Evolutionary conservation across 1,140 invertebrate species (phyloP).

Genomic region (Anoplophora glabripennis): DNA sequence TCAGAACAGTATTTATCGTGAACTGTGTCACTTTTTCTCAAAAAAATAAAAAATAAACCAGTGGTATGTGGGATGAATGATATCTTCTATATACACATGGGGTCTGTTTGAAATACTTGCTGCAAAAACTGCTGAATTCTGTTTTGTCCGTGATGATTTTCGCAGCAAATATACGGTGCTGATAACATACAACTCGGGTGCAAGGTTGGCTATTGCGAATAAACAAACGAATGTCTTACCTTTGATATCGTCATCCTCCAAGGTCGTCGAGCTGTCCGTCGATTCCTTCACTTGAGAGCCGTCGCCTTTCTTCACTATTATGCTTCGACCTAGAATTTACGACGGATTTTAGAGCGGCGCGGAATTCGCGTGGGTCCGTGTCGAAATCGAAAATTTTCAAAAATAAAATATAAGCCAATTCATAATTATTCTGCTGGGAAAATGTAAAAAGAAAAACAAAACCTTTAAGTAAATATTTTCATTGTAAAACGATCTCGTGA

Average conservation of each 20-base stretch:
- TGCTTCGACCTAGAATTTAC: slow-evolving; percentile 68
- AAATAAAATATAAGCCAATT: slow-evolving; percentile 21
- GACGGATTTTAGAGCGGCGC: too few relatives aligned
- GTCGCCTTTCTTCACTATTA: slow-evolving; percentile 89
- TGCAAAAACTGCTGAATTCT: slow-evolving; percentile 2
- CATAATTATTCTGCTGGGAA: slow-evolving; percentile 1
- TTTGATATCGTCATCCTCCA: slow-evolving; percentile 88
- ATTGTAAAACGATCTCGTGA: background rate
- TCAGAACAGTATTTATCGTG: background rate
- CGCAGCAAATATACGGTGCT: slow-evolving; percentile 16
- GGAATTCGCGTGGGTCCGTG: background rate
- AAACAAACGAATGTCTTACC: slow-evolving; percentile 56
- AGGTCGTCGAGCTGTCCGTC: slow-evolving; percentile 88
- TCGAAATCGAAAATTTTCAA: slow-evolving; percentile 15
- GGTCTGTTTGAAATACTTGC: slow-evolving; percentile 2
- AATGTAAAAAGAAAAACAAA: slow-evolving; percentile 14
- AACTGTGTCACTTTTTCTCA: slow-evolving; percentile 13
- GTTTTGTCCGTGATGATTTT: background rate
- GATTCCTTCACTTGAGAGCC: slow-evolving; percentile 94
- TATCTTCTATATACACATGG: slow-evolving; percentile 28
- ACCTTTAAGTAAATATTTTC: background rate
- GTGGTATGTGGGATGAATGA: slow-evolving; percentile 47
- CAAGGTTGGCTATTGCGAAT: background rate
- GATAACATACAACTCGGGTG: background rate
- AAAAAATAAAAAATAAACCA: slow-evolving; percentile 48